These are phyloP conservation scores for Apamea crenata DNA, from an alignment of 2,888 invertebrate species.

Conservation along the genomic window DNA sequence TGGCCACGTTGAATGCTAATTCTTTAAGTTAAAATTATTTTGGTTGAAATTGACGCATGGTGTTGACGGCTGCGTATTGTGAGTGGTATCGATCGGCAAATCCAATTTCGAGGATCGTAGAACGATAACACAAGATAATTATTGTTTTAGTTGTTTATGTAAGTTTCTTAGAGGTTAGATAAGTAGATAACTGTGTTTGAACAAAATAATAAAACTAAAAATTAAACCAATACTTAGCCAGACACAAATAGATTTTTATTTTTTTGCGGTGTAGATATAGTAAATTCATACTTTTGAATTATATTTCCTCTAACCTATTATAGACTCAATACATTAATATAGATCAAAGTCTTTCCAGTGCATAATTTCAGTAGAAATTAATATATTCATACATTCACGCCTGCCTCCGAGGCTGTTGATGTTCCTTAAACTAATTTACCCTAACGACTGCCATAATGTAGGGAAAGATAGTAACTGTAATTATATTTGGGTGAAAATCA, in stretches of 20 bases:
- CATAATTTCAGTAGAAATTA: slow-evolving; percentile 48
- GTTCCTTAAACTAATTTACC: slow-evolving; percentile 70
- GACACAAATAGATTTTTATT: neutral
- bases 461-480: slow-evolving; percentile 67
- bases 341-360: slow-evolving; percentile 30
- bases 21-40: neutral
- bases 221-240: neutral
- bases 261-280: neutral
- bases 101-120: neutral
- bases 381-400: slow-evolving; percentile 56
- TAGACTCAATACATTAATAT: slow-evolving; percentile 2
- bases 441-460: slow-evolving; percentile 69
- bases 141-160: neutral
- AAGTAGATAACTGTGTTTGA: neutral
- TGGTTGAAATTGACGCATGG: neutral
- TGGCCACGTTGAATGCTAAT: neutral
- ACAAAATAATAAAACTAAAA: neutral
- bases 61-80: neutral
- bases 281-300: neutral
- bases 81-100: neutral
- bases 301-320: neutral
- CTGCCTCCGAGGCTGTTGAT: slow-evolving; percentile 58
- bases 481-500: slow-evolving; percentile 69
- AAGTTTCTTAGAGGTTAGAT: neutral
- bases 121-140: neutral